Evolutionary conservation across 2,888 invertebrate genomes (phyloP).

Genomic region (Steinernema carpocapsae): DNA sequence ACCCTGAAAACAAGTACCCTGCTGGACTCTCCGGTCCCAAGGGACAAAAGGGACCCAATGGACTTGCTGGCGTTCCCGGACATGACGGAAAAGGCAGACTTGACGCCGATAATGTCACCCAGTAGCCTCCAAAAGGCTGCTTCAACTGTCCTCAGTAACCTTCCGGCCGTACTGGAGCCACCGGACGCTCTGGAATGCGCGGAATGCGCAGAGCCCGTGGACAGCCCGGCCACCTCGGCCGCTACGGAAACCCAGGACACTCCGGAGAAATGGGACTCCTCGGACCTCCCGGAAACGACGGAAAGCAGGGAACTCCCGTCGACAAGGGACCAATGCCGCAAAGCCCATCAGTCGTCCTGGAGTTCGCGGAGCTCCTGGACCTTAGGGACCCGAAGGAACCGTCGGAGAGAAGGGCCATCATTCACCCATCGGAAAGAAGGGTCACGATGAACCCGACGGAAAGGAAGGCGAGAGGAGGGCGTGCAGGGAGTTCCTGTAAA

Average conservation of each 20-base stretch:
- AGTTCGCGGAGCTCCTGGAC: conserved; percentile 40
- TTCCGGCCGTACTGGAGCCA: conserved; percentile 48
- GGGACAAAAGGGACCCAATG: conserved; percentile 41
- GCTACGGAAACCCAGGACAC: conserved; percentile 34
- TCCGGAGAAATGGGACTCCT: conserved; percentile 27
- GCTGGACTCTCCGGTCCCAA: conserved; percentile 55
- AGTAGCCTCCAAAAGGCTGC: conserved; percentile 59
- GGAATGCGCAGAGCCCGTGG: conserved; percentile 28
- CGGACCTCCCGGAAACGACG: conserved; percentile 35
- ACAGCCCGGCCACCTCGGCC: conserved; percentile 18
- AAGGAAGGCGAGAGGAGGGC: conserved; percentile 41
- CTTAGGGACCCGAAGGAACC: conserved; percentile 41
- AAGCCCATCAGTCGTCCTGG: conserved; percentile 54
- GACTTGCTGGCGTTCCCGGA: conserved; percentile 57
- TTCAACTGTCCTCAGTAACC: conserved; percentile 49
- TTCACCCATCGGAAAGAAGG: conserved; percentile 49
- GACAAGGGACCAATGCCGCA: conserved; percentile 56
- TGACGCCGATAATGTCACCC: conserved; percentile 60
- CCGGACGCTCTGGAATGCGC: conserved; percentile 24
- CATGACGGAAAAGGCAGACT: conserved; percentile 53
- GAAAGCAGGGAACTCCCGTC: conserved; percentile 56
- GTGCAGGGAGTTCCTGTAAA: conserved; percentile 37
- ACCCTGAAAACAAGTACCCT: conserved; percentile 59
- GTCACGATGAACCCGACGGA: conserved; percentile 35
- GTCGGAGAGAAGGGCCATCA: not conserved